These are phyloP conservation scores for Neosilurus mollespiculum DNA, from an alignment of 2,797 vertebrate species.

Conservation along the genomic window DNA sequence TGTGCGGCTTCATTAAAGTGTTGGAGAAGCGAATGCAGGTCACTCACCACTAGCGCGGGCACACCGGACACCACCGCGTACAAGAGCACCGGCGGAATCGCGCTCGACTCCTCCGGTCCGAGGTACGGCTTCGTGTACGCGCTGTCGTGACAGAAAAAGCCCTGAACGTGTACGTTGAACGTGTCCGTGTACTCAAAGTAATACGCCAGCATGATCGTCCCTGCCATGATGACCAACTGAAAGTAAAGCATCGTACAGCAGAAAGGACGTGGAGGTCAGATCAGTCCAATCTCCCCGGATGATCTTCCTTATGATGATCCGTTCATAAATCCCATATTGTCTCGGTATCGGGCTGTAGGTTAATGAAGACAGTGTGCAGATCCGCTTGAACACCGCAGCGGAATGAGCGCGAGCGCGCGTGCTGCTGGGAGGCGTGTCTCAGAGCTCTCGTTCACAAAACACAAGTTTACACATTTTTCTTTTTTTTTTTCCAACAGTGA, in stretches of 20 bases:
- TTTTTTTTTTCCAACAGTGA: no score
- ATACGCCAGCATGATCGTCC: constrained; percentile 87
- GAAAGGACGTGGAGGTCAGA: constrained; percentile 16
- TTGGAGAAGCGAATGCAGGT: not conserved
- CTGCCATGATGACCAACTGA: constrained; percentile 88
- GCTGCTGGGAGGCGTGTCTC: constrained; percentile 38
- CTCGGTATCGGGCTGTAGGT: constrained; percentile 32
- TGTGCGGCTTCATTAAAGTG: not conserved
- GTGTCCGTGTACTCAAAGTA: constrained; percentile 94
- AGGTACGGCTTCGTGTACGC: constrained; percentile 85
- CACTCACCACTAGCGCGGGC: constrained; percentile 85
- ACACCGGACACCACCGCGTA: constrained; percentile 85
- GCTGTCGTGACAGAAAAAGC: constrained; percentile 87
- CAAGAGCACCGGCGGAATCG: constrained; percentile 82
- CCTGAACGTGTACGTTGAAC: constrained; percentile 85
- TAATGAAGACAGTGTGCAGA: constrained; percentile 9
- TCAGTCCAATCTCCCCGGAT: not conserved
- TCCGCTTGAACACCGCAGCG: not conserved
- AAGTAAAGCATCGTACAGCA: constrained; percentile 74
- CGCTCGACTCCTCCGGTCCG: constrained; percentile 85
- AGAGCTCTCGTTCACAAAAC: constrained; percentile 1
- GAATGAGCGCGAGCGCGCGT: constrained; percentile 15
- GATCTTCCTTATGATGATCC: not conserved
- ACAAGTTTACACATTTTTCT: not conserved
- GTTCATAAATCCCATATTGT: not conserved